These are phyloP conservation scores for Herpailurus yagouaroundi DNA, from an alignment of 2,113 vertebrate species.

Conservation along the genomic window DNA sequence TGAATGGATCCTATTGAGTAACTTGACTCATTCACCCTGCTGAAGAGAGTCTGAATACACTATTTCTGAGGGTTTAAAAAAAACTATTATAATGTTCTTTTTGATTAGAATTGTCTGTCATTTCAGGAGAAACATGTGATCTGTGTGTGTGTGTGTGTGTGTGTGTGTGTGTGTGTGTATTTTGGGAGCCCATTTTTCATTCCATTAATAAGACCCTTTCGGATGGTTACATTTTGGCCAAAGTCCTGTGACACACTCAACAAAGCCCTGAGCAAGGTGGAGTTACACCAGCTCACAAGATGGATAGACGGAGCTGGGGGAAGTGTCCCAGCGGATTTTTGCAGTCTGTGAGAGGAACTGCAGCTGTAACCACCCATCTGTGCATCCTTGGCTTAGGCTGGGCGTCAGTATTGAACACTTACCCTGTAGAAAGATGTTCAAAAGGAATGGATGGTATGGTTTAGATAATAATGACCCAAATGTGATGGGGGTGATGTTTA, in stretches of 20 bases:
- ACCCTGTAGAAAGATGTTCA: slow-evolving; percentile 62
- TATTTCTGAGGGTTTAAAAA: slow-evolving; percentile 58
- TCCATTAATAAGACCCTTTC: slow-evolving; percentile 60
- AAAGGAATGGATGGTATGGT: slow-evolving; percentile 35
- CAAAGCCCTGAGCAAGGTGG: slow-evolving; percentile 83
- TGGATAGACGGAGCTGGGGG: slow-evolving; percentile 80
- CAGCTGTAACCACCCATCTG: slow-evolving; percentile 87
- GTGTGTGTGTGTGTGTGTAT: neutral
- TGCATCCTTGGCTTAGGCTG: slow-evolving; percentile 82
- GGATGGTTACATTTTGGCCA: slow-evolving; percentile 63
- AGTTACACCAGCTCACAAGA: slow-evolving; percentile 82
- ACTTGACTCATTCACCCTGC: slow-evolving; percentile 72
- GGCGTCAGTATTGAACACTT: slow-evolving; percentile 72
- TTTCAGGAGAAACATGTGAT: slow-evolving; percentile 34
- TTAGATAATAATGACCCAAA: slow-evolving; percentile 40
- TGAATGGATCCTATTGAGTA: slow-evolving; percentile 76
- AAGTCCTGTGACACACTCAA: slow-evolving; percentile 75
- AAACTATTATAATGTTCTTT: slow-evolving; percentile 58
- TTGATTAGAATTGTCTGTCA: slow-evolving; percentile 59
- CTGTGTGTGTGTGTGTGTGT: slow-evolving; percentile 11
- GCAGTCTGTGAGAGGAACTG: slow-evolving; percentile 85
- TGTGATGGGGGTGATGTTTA: neutral
- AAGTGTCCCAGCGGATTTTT: slow-evolving; percentile 83
- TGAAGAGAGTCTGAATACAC: slow-evolving; percentile 67
- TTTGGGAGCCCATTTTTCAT: slow-evolving; percentile 66